Evolutionary conservation across 2,888 invertebrate genomes (phyloP).

Genomic region (Balanococcus diminutus): DNA sequence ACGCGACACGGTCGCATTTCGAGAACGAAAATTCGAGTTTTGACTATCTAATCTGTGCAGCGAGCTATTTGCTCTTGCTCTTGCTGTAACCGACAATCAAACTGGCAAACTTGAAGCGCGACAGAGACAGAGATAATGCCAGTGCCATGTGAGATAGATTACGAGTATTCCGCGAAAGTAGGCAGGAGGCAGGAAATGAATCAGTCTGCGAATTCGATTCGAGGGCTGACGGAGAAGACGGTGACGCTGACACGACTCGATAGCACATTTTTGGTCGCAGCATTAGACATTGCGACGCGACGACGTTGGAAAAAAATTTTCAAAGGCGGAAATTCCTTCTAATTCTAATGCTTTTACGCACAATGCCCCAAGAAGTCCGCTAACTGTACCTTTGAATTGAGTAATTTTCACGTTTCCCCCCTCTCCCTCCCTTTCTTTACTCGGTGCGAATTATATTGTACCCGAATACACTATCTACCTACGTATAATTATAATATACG

Average conservation of each 20-base stretch:
- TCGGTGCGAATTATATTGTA: background rate
- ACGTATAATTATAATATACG: background rate
- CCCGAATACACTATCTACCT: background rate
- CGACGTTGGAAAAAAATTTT: background rate
- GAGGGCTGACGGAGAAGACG: background rate
- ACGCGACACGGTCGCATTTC: no score
- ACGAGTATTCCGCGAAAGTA: no score
- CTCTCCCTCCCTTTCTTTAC: background rate
- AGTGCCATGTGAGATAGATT: background rate
- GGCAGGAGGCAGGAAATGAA: background rate
- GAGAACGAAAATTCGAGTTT: no score
- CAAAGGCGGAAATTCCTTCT: background rate
- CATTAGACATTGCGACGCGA: background rate
- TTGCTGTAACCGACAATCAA: background rate
- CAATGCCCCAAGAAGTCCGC: slow-evolving; percentile 2
- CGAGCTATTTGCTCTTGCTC: no score
- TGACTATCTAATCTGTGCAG: no score
- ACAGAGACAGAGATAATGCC: background rate
- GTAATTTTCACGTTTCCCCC: background rate
- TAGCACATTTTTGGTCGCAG: background rate
- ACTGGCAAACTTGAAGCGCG: background rate
- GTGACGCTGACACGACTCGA: background rate
- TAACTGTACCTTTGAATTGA: background rate
- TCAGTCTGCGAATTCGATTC: background rate
- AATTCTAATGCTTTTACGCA: background rate